A percentile compares a stretch with the other conserved stretches of the same genome.
Conservation (phyloP, 2,888 invertebrate species). For the Rotaria socialis region DNA sequence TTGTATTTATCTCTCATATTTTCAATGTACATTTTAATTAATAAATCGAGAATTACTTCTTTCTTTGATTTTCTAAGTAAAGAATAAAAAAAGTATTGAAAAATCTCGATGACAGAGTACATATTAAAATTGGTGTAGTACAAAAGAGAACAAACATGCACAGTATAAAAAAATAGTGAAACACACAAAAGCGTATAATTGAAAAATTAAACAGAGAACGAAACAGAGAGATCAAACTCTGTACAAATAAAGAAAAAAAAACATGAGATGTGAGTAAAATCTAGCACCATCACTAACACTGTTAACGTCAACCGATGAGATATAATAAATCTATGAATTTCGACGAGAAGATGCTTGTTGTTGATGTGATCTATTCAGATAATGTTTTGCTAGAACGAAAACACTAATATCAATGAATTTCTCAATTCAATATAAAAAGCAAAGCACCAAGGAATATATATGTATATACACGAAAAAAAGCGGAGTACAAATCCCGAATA, state of each 20-base stretch:
- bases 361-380: conserved; percentile 23
- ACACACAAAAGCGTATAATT: conserved; percentile 3
- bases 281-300: conserved; percentile 21
- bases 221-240: background rate
- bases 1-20: background rate
- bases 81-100: background rate
- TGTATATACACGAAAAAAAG: too few relatives aligned
- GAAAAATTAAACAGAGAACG: background rate
- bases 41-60: background rate
- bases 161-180: conserved; percentile 21
- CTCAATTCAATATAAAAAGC: background rate
- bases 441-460: background rate
- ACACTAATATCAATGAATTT: background rate
- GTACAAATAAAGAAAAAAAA: background rate
- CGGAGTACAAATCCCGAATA: background rate
- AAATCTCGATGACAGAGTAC: background rate
- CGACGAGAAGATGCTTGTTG: background rate
- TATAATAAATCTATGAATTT: background rate
- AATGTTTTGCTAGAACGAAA: conserved; percentile 2
- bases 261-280: background rate
- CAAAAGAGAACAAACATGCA: background rate
- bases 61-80: background rate
- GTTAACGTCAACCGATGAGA: background rate
- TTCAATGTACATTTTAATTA: background rate
- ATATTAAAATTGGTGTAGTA: background rate